phyloP scores from a whole-genome alignment of 64 coral and sea anemone species.

The Actinia equina region DNA sequence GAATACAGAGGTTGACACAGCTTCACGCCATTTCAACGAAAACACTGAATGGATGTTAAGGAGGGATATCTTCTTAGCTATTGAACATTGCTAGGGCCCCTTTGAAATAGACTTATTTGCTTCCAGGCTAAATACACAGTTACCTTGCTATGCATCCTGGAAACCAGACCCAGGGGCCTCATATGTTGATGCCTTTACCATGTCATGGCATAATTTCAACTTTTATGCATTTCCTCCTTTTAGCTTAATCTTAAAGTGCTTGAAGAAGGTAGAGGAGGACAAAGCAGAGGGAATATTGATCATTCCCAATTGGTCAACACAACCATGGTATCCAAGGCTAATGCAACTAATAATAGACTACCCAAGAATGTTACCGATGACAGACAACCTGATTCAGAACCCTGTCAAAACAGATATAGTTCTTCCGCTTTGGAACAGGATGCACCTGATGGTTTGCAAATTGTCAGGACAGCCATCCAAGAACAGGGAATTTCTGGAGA shows the following conservation, averaged over 20 bases:
- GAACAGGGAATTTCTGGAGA: background rate
- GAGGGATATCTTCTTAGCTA: conserved; percentile 19
- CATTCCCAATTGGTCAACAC: conserved; percentile 46
- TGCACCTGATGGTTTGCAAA: conserved; percentile 9
- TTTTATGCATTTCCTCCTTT: conserved; percentile 69
- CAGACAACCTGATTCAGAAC: background rate
- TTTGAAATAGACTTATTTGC: conserved; percentile 48
- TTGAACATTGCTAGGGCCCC: background rate
- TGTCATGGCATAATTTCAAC: conserved; percentile 45
- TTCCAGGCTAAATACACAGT: conserved; percentile 35
- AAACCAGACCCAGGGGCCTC: conserved; percentile 58
- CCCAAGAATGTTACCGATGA: conserved; percentile 20
- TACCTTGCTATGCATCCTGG: conserved; percentile 53
- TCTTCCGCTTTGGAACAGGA: conserved; percentile 1
- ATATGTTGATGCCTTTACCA: conserved; percentile 52
- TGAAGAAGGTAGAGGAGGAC: conserved; percentile 38
- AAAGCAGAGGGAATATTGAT: conserved; percentile 50
- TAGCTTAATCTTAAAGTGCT: conserved; percentile 32
- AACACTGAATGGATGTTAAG: conserved; percentile 50
- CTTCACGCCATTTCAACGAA: conserved; percentile 35
- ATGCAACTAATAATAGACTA: conserved; percentile 23
- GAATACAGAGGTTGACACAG: conserved; percentile 40
- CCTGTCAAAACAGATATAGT: background rate
- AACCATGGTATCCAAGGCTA: conserved; percentile 49
- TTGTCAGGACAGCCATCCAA: conserved; percentile 14